Evolutionary conservation across 2,888 invertebrate species (phyloP).

Genomic region (Biston betularia): DNA sequence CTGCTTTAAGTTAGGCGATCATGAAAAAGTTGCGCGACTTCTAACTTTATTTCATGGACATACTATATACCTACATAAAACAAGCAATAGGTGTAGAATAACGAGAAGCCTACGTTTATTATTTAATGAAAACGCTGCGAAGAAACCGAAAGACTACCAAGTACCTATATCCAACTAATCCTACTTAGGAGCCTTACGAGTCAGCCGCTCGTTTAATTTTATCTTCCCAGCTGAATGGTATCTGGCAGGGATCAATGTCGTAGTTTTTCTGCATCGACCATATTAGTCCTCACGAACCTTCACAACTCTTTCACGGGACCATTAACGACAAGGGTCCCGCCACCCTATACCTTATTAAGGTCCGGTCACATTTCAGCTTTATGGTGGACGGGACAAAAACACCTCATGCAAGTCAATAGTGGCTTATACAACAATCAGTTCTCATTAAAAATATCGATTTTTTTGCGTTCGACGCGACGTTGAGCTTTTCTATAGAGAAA

Average conservation of each 20-base stretch:
- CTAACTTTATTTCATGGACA: too few relatives aligned
- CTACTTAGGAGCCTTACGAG: slow-evolving; percentile 3
- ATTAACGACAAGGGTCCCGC: slow-evolving; percentile 59
- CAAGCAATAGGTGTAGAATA: too few relatives aligned
- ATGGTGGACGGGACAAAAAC: slow-evolving; percentile 50
- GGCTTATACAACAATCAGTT: slow-evolving; percentile 45
- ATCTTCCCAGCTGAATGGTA: slow-evolving; percentile 47
- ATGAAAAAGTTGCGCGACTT: too few relatives aligned
- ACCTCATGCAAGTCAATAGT: slow-evolving; percentile 67
- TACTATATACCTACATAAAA: too few relatives aligned
- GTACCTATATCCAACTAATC: background rate
- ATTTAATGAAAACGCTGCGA: too few relatives aligned
- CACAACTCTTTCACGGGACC: slow-evolving; percentile 54
- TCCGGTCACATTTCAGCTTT: slow-evolving; percentile 49
- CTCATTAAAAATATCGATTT: slow-evolving; percentile 40
- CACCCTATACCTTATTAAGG: slow-evolving; percentile 61
- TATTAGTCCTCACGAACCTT: slow-evolving; percentile 47
- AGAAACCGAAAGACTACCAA: background rate
- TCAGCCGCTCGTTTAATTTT: slow-evolving; percentile 32
- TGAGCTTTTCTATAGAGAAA: slow-evolving; percentile 5
- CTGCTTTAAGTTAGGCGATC: too few relatives aligned
- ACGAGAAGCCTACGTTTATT: too few relatives aligned
- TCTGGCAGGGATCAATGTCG: slow-evolving; percentile 46
- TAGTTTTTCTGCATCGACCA: slow-evolving; percentile 50
- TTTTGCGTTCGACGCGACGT: slow-evolving; percentile 31